Conservation (phyloP, 64 coral and sea anemone species). For the Montipora cactus region DNA sequence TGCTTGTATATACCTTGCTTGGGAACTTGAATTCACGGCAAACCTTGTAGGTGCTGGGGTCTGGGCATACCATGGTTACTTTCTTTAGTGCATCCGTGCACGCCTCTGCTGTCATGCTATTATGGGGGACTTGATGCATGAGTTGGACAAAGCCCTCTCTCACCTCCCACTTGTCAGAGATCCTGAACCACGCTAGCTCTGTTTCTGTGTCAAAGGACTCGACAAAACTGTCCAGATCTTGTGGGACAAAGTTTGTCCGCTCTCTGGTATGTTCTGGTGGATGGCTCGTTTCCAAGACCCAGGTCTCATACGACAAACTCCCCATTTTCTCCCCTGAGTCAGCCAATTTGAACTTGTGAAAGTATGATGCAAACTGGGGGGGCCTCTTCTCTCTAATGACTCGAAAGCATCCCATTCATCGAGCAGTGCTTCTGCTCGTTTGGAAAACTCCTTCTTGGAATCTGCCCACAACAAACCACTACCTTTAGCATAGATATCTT, state of each 20-base stretch:
- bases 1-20: not conserved
- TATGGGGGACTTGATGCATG: not conserved
- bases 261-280: too few relatives aligned
- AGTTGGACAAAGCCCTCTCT: not conserved
- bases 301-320: not conserved
- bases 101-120: not conserved
- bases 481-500: conserved; percentile 58
- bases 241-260: too few relatives aligned
- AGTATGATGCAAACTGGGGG: conserved; percentile 26
- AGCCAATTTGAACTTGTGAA: not conserved
- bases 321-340: conserved; percentile 14
- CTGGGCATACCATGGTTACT: not conserved
- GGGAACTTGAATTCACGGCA: not conserved
- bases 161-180: not conserved
- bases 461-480: conserved; percentile 52
- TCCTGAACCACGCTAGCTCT: not conserved
- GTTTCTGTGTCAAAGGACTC: not conserved
- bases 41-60: not conserved
- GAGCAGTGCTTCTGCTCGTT: not conserved
- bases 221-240: not conserved
- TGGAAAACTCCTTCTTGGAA: conserved; percentile 54
- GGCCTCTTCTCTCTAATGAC: not conserved
- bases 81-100: not conserved
- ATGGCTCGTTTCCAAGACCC: not conserved
- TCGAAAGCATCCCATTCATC: conserved; percentile 29